Conservation (phyloP, 2,888 invertebrate species). For the Seladonia tumulorum region DNA sequence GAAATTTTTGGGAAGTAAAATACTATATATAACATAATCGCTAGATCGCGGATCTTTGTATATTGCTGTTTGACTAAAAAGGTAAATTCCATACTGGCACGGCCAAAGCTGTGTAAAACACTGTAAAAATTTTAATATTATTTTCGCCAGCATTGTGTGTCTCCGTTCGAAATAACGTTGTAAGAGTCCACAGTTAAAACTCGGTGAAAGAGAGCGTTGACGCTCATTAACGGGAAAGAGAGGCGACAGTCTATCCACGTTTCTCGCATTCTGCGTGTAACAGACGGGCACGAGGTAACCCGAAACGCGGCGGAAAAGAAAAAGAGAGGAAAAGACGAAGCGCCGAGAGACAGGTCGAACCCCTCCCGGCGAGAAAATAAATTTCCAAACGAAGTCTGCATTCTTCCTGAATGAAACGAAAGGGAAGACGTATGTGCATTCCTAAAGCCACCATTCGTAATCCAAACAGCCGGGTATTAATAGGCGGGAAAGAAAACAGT, state of each 20-base stretch:
- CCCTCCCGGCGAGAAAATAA: conserved; percentile 33
- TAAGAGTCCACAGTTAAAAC: not conserved
- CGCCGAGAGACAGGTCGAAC: conserved; percentile 2
- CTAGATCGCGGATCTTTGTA: too few species aligned
- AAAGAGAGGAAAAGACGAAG: not conserved
- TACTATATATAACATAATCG: too few species aligned
- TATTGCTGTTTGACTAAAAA: too few species aligned
- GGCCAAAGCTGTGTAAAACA: too few species aligned
- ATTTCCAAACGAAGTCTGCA: conserved; percentile 46
- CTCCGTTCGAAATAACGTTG: not conserved
- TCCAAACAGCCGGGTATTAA: conserved; percentile 68
- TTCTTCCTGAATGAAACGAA: conserved; percentile 52
- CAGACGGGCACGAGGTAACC: conserved; percentile 8
- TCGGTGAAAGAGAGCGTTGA: not conserved
- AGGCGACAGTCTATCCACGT: not conserved
- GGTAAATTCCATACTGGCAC: too few species aligned
- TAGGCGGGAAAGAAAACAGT: conserved; percentile 68
- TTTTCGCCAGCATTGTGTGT: not conserved
- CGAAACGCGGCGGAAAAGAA: not conserved
- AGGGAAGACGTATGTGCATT: conserved; percentile 57
- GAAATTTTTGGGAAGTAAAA: too few species aligned
- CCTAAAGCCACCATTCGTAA: conserved; percentile 65
- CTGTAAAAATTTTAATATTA: not conserved
- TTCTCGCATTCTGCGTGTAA: not conserved
- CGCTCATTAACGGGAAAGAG: not conserved